Base-by-base conservation (phyloP, 2,888 invertebrate species). In the Spodoptera picta region DNA sequence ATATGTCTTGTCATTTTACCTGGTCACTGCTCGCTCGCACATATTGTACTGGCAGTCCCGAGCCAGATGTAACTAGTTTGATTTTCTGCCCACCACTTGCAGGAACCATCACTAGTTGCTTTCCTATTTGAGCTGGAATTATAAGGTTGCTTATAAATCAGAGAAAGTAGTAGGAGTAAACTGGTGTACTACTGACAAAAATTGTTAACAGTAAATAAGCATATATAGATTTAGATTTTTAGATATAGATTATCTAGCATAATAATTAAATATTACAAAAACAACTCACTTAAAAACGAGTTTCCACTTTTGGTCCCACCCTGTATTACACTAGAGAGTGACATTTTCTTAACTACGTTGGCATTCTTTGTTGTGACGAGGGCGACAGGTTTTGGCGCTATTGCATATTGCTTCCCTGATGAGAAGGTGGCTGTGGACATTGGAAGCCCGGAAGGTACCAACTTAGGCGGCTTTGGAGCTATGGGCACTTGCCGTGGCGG, bases 401-500 rank as follows among this genome's bases (percentile, higher is more conserved):
- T 89, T 0, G 90, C 83, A 41, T 83, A 84, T 56, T 87, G 90
- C 45, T 89, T 89, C 12, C 78, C 79, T 0, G 76, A 12, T 0
- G 68, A 43, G 51, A 73, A 77, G 0, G 56, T 49, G 23, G 66
- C 61, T n/a, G 66, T 36, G 36, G 36, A 36, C 36, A 9, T 36
- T 9, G 36, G 36, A 0, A 36, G 19, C 1, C 54, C 45, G 4
- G 61, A n/a, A 0, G 73, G 43, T 1, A 69, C 57, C 14, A 77
- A 52, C 51, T 79, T 77, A 0, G 77, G 70, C 1, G 84, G 85
- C 43, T 85, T 95, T 0, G 95, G 95, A 0, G 95, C 95, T 67
- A 95, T 95, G 1, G 95, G 92, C 2, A 95, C 89, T 67, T 87
- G 95, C 75, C 83, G 93, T 72, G 90, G 92, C 0, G 78, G 74